Evolutionary conservation across 2,888 invertebrate genomes (phyloP).

Genomic region (Parasteatoda lunata): DNA sequence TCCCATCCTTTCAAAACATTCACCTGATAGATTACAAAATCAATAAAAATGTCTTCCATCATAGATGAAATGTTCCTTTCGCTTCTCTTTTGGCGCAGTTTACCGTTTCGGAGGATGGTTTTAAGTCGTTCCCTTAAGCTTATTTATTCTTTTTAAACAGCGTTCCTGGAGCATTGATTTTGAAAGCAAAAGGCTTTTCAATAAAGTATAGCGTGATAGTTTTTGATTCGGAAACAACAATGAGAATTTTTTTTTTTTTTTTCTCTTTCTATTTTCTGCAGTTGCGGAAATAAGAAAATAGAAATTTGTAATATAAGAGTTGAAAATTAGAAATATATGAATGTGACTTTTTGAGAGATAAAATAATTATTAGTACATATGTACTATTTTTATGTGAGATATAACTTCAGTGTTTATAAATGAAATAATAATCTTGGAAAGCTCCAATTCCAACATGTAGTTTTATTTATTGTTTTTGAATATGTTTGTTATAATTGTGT

Average conservation of each 20-base stretch:
- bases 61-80: constrained; percentile 58
- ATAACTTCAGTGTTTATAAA: too few relatives aligned
- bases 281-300: too few relatives aligned
- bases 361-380: too few relatives aligned
- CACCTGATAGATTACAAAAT: constrained; percentile 68
- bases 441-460: too few relatives aligned
- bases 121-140: constrained; percentile 35
- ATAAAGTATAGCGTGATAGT: constrained; percentile 52
- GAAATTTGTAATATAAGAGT: too few relatives aligned
- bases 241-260: background rate
- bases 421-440: too few relatives aligned
- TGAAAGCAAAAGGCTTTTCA: constrained; percentile 29
- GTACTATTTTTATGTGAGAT: too few relatives aligned
- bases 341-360: too few relatives aligned
- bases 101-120: background rate
- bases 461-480: too few relatives aligned
- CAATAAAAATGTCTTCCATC: constrained; percentile 68
- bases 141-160: constrained; percentile 49
- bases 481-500: too few relatives aligned
- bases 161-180: constrained; percentile 22
- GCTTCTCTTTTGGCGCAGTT: constrained; percentile 1
- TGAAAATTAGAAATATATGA: too few relatives aligned
- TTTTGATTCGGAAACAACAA: constrained; percentile 6
- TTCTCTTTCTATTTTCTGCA: background rate
- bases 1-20: constrained; percentile 61